Conservation (phyloP, 2,888 invertebrate genomes). For the Odontothrips loti region DNA sequence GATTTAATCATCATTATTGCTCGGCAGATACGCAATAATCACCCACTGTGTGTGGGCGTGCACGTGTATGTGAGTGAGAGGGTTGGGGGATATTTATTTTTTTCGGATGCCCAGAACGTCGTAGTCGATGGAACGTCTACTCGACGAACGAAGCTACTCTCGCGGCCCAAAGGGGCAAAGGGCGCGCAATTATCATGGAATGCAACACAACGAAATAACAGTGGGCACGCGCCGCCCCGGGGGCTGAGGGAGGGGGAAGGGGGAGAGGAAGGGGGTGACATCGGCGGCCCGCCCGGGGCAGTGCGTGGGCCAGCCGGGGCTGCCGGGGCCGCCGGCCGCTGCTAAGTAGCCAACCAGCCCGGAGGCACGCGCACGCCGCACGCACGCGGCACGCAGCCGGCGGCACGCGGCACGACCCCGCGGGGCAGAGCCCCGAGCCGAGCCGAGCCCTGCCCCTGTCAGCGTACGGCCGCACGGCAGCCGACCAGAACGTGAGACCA, state of each 20-base stretch:
- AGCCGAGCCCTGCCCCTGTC: background rate
- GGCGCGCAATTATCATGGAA: conserved; percentile 1
- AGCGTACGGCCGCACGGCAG: background rate
- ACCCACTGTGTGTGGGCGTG: background rate
- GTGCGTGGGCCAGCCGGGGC: background rate
- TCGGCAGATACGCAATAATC: too few relatives aligned
- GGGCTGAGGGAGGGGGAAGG: too few relatives aligned
- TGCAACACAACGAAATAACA: conserved; percentile 8
- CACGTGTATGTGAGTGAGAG: background rate
- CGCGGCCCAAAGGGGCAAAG: background rate
- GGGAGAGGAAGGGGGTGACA: too few relatives aligned
- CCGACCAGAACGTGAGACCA: too few relatives aligned
- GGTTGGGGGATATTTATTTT: too few relatives aligned
- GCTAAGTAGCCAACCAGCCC: conserved; percentile 5
- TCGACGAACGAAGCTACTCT: background rate
- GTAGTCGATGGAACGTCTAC: background rate
- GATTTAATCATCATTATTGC: too few relatives aligned
- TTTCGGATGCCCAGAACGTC: too few relatives aligned
- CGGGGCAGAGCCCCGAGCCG: too few relatives aligned
- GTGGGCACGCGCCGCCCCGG: background rate
- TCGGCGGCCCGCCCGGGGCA: background rate
- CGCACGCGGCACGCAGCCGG: background rate
- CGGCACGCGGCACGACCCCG: background rate
- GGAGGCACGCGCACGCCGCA: background rate
- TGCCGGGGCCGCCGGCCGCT: background rate